Evolutionary conservation across 2,797 vertebrate genomes (phyloP), one percentile per base, ranked within the genome.

Genomic region (Rhincodon typus): DNA sequence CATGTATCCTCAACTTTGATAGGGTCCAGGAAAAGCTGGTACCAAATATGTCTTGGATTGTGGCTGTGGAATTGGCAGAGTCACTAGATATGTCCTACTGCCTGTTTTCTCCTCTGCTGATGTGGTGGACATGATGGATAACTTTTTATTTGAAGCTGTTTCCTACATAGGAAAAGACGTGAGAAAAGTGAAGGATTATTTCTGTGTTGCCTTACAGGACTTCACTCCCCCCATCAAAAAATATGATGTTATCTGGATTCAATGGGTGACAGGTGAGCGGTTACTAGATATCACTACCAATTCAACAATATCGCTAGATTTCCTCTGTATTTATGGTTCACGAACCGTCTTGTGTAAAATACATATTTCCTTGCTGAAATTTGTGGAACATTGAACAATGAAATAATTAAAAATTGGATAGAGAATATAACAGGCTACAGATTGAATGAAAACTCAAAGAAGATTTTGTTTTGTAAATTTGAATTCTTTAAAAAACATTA

Each of bases 231-330:
- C 97, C 0, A 95, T 96, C 0, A 97, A 97, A 70, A 98, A 98
- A 97, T 99, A 99, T 0, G 99, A 99, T 25, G 98, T 99, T 96
- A 98, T 99, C 97, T 99, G 99, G 99, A 99, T 99, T 96, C 99
- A 99, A 96, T 99, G 99, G 99, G 98, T 99, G 95, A 98, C 98
- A 21, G 99, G 99, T 99, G 96, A 98, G 99, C 98, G 95, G 95
- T 96, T 23, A 30, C 30, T 72, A 10, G 15, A 62, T n/a, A 62
- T 0, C 57, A 19, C 19, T 66, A 46, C 30, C 53, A 90, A 0
- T 62, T 90, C 62, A 34, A 88, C 19, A 6, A 62, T 62, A 90
- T 90, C 62, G 3, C 4, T 62, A 21, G 87, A 88, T 62, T 90
- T 90, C 62, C 15, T 27, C 62, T 62, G 30, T 0, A 62, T 62